phyloP scores from a whole-genome alignment of 1,140 invertebrate species.

The Argopecten irradians region DNA sequence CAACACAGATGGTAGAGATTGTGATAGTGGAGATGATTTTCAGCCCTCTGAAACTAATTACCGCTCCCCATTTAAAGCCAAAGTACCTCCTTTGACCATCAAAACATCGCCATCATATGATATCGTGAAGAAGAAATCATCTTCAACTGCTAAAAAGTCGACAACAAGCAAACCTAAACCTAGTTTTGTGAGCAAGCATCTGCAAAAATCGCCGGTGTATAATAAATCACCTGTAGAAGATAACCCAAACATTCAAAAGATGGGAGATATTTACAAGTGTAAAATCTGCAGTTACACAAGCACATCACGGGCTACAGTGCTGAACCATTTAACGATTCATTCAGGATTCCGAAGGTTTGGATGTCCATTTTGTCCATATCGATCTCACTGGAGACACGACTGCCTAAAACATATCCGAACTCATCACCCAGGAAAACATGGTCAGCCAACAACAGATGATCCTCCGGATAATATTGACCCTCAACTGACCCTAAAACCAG shows the following conservation, averaged over 20 bases:
- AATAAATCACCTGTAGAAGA: neutral
- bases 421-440: constrained; percentile 30
- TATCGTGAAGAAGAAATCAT: neutral
- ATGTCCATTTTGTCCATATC: constrained; percentile 34
- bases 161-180: neutral
- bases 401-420: constrained; percentile 32
- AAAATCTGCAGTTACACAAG: constrained; percentile 30
- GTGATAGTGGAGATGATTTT: neutral
- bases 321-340: constrained; percentile 34
- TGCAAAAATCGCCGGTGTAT: neutral
- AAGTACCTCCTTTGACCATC: neutral
- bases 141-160: neutral
- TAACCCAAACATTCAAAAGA: neutral
- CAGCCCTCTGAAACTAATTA: neutral
- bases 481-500: neutral
- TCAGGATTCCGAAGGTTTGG: neutral
- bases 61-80: neutral
- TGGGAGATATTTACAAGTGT: constrained; percentile 30
- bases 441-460: neutral
- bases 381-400: constrained; percentile 37
- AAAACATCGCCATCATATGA: constrained; percentile 21
- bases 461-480: constrained; percentile 9
- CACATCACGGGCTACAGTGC: neutral
- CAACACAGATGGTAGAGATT: neutral
- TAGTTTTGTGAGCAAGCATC: neutral